Evolutionary conservation across 2,113 vertebrate species (phyloP).

Genomic region (Girardinichthys multiradiatus): DNA sequence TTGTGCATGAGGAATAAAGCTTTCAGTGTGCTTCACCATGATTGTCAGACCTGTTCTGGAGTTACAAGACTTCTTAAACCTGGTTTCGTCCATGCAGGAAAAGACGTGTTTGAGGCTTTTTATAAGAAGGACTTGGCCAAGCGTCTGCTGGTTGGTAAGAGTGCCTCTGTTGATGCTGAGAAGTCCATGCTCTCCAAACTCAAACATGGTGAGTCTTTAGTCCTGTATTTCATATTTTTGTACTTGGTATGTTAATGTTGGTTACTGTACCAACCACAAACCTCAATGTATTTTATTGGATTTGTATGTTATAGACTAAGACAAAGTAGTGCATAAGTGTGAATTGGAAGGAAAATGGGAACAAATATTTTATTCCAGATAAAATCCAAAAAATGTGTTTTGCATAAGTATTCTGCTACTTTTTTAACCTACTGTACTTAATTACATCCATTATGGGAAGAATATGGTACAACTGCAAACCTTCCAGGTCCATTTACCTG

Average conservation of each 20-base stretch:
- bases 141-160: slow-evolving; percentile 96
- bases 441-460: background rate
- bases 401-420: too few relatives aligned
- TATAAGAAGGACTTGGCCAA: slow-evolving; percentile 99
- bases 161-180: slow-evolving; percentile 98
- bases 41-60: background rate
- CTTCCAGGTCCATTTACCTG: background rate
- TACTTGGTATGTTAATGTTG: background rate
- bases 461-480: too few relatives aligned
- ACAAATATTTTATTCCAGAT: background rate
- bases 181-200: slow-evolving; percentile 99
- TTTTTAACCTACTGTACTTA: background rate
- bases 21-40: background rate
- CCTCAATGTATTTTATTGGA: too few relatives aligned
- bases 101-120: slow-evolving; percentile 99
- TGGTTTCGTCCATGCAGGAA: slow-evolving; percentile 78
- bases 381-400: too few relatives aligned
- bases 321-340: too few relatives aligned
- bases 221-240: background rate
- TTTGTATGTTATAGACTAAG: too few relatives aligned
- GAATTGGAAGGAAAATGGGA: too few relatives aligned
- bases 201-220: slow-evolving; percentile 87
- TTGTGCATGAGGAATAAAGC: background rate
- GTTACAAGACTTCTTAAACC: background rate
- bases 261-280: too few relatives aligned